phyloP scores from a whole-genome alignment of 2,113 vertebrate genomes.

The Castor canadensis region DNA sequence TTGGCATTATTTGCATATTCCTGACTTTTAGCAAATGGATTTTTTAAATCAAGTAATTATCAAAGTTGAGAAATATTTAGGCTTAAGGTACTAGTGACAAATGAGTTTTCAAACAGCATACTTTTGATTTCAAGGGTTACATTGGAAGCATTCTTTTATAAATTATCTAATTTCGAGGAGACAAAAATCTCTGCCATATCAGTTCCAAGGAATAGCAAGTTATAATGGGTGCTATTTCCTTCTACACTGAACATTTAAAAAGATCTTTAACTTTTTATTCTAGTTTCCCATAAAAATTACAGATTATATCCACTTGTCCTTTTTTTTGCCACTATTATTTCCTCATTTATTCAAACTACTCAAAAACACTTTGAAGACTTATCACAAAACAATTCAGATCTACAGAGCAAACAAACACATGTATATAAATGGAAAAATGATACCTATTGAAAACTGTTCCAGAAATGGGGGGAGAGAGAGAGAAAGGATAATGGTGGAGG shows the following conservation, averaged over 20 bases:
- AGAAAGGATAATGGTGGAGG: no score
- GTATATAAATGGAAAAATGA: no score
- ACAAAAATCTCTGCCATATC: conserved; percentile 46
- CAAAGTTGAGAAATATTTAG: conserved; percentile 36
- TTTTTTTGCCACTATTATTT: not conserved
- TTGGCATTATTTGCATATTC: conserved; percentile 15
- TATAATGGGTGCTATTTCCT: not conserved
- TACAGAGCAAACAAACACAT: not conserved
- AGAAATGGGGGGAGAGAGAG: no score
- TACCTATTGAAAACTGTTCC: not conserved
- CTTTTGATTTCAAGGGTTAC: conserved; percentile 55
- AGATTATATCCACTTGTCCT: not conserved
- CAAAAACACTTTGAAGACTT: not conserved
- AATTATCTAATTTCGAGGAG: not conserved
- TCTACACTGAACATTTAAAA: conserved; percentile 29
- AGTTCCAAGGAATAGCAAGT: conserved; percentile 52
- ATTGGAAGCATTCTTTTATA: conserved; percentile 29
- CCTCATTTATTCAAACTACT: not conserved
- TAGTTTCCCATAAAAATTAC: not conserved
- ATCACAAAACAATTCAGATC: not conserved
- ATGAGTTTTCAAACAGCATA: conserved; percentile 31
- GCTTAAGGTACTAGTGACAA: conserved; percentile 29
- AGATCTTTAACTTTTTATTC: not conserved
- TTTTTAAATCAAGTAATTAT: conserved; percentile 46
- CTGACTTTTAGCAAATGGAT: not conserved